Percentiles rank a stretch among this genome's conserved stretches.
Evolutionary conservation across 2,797 vertebrate species (phyloP).

Genomic region (Typhlichthys subterraneus): DNA sequence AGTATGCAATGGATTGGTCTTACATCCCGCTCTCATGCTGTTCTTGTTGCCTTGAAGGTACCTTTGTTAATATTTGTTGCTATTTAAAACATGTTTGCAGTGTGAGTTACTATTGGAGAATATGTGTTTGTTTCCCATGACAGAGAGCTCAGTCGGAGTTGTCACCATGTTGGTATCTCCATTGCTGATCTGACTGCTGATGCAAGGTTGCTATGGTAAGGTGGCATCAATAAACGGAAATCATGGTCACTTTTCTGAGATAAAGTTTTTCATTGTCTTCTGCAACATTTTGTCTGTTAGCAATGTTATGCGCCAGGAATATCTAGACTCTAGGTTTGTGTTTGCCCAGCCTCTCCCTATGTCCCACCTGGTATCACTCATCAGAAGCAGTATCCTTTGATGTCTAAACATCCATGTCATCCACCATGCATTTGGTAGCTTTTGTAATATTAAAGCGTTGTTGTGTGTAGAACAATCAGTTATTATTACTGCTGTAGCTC

Average conservation of each 20-base stretch:
- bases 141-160: slow-evolving; percentile 97
- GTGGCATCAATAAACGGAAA: too few relatives aligned
- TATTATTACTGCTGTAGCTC: background rate
- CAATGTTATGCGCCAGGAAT: slow-evolving; percentile 99
- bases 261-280: too few relatives aligned
- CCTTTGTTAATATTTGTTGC: slow-evolving; percentile 1
- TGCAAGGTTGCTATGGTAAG: slow-evolving; percentile 91
- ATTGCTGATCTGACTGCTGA: slow-evolving; percentile 97
- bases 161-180: slow-evolving; percentile 96
- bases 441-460: too few relatives aligned
- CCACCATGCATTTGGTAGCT: too few relatives aligned
- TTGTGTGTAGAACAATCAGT: background rate
- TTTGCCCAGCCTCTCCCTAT: slow-evolving; percentile 95
- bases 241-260: background rate
- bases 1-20: slow-evolving; percentile 98
- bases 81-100: too few relatives aligned
- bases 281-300: slow-evolving; percentile 59
- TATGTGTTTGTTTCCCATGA: background rate
- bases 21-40: slow-evolving; percentile 90
- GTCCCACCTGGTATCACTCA: slow-evolving; percentile 91
- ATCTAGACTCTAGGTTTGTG: slow-evolving; percentile 96
- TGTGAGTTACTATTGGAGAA: too few relatives aligned
- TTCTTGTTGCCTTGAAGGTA: slow-evolving; percentile 95
- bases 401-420: too few relatives aligned
- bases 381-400: slow-evolving; percentile 98